Evolutionary conservation across 2,113 vertebrate species (phyloP).

Genomic region (Oenanthe melanoleuca): DNA sequence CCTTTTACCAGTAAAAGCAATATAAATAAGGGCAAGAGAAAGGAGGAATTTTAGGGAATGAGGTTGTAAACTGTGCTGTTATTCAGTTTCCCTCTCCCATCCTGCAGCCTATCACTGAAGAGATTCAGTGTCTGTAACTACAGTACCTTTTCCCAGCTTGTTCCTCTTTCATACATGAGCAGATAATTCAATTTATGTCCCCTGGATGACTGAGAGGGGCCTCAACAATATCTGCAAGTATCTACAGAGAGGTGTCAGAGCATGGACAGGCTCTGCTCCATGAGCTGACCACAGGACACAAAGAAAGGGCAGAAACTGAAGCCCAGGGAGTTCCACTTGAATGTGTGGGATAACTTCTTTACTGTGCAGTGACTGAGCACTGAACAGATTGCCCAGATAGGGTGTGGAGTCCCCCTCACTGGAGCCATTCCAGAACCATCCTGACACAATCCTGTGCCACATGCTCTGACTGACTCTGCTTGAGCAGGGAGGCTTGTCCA

Average conservation of each 20-base stretch:
- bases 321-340: background rate
- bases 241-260: background rate
- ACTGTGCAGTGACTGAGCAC: background rate
- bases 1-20: constrained; percentile 8
- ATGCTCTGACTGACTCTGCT: background rate
- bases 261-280: background rate
- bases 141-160: background rate
- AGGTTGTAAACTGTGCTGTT: background rate
- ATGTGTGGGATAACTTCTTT: background rate
- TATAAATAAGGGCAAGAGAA: background rate
- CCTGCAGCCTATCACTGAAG: background rate
- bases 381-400: background rate
- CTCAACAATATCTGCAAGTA: background rate
- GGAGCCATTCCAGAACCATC: background rate
- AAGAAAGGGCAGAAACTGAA: background rate
- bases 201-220: background rate
- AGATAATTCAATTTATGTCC: background rate
- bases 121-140: background rate
- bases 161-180: background rate
- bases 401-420: background rate
- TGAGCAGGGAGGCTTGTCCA: background rate
- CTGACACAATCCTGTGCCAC: background rate
- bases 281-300: background rate
- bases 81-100: background rate
- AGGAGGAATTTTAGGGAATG: background rate